Percentiles rank a stretch among this genome's conserved stretches.
phyloP scores from a whole-genome alignment of 2,113 vertebrate species.

The Eptesicus fuscus region DNA sequence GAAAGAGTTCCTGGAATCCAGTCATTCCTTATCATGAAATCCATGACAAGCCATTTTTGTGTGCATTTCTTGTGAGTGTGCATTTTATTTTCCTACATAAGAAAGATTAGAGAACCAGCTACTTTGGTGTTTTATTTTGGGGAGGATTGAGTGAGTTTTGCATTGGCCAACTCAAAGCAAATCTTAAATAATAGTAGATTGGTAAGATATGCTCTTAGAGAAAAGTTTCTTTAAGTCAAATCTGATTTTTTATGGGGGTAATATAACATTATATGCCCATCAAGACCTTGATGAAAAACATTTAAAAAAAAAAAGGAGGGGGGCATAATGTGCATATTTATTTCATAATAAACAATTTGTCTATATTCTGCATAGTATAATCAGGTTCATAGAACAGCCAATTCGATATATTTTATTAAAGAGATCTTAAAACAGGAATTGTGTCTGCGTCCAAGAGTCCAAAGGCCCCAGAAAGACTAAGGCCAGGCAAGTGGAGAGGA shows the following conservation, averaged over 20 bases:
- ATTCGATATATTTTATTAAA: background rate
- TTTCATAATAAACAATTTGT: background rate
- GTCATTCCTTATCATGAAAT: background rate
- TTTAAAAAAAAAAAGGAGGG: background rate
- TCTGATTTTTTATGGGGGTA: background rate
- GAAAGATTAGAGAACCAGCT: background rate
- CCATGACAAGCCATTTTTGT: background rate
- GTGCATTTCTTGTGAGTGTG: background rate
- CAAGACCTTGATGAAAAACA: background rate
- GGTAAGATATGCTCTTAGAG: background rate
- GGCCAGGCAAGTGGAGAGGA: background rate
- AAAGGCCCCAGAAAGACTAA: background rate
- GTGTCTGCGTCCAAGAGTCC: background rate
- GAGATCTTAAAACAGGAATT: background rate
- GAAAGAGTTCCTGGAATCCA: slow-evolving; percentile 42
- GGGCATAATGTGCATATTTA: background rate
- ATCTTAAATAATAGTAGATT: slow-evolving; percentile 11
- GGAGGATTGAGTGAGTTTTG: background rate
- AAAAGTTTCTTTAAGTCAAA: background rate
- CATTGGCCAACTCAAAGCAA: background rate
- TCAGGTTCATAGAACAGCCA: background rate
- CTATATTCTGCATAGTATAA: background rate
- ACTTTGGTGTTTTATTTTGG: background rate
- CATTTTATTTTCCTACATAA: background rate
- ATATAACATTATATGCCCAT: background rate